phyloP scores from a whole-genome alignment of 2,113 vertebrate species.

The Halcyon senegalensis region DNA sequence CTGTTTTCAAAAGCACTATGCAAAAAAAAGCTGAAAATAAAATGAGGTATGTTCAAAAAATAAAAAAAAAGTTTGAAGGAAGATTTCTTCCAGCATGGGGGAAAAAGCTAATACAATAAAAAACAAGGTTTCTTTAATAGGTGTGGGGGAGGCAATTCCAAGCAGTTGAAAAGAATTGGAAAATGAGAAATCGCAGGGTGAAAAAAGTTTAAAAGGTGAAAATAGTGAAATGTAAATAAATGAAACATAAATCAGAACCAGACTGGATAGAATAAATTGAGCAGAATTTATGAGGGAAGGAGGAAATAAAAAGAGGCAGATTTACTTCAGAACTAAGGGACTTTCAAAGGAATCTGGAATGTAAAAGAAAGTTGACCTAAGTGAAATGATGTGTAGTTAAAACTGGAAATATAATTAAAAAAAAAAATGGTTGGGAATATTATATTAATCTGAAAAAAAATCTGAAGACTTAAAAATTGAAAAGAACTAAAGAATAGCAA shows the following conservation, averaged over 20 bases:
- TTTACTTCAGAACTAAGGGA: conserved; percentile 34
- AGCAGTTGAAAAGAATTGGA: not conserved
- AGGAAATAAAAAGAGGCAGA: conserved; percentile 60
- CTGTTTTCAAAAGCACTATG: not conserved
- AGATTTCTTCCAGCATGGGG: not conserved
- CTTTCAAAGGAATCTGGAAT: conserved; percentile 33
- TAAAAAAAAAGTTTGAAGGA: not conserved
- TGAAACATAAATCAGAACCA: conserved; percentile 63
- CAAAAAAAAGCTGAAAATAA: not conserved
- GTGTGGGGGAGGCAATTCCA: not conserved
- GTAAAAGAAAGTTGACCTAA: conserved; percentile 3
- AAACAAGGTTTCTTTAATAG: not conserved
- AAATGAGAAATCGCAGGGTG: conserved; percentile 14
- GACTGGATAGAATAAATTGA: conserved; percentile 26
- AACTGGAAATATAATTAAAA: conserved; percentile 46
- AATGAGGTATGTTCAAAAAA: not conserved
- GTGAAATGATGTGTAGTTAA: conserved; percentile 22
- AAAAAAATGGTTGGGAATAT: not conserved
- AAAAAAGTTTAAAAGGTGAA: conserved; percentile 63
- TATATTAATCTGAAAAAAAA: not conserved
- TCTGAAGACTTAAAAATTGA: not conserved
- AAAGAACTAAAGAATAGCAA: not conserved
- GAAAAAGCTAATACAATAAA: not conserved
- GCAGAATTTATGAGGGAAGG: conserved; percentile 57
- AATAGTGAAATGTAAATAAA: conserved; percentile 68